Base-by-base conservation (phyloP, 1,140 invertebrate genomes). In the Stenopsyche tienmushanensis region DNA sequence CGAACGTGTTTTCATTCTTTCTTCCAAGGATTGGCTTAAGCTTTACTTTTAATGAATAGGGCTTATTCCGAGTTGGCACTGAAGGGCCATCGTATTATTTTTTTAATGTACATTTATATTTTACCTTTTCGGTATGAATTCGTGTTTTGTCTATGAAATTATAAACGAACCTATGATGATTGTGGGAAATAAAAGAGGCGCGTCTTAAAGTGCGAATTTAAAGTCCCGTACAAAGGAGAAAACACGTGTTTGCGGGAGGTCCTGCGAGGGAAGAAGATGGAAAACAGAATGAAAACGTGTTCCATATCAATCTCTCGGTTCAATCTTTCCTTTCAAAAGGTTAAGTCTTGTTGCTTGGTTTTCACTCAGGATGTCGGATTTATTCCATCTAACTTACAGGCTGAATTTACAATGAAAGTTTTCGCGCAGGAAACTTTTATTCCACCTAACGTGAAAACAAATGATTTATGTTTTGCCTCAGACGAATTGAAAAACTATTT, bases 271-370 rank as follows among this genome's bases (percentile, higher is more conserved):
- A 55, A 60, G 64, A 49, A 23, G 42, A 65, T 26, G 39, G 26
- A 25, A 49, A 53, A 60, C 54, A 29, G 63, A 64, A 68, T 54
- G 62, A 65, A 47, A 70, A 70, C 67, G 67, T 70, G 67, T 70
- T 70, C 62, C 67, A 63, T 70, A 70, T 70, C 67, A 70, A 70
- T 70, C 67, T 70, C 67, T 39, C 52, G 50, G 63, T 65, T 41
- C 67, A 65, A 69, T 69, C 67, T 66, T 53, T 52, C 59, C 64
- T 67, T 41, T 67, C 52, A 63, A 58, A 62, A 57, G 49, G 60
- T 41, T 50, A 54, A 63, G 58, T 67, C 57, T 62, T 58, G 65
- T 62, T 63, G 58, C n/a, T n/a, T n/a, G n/a, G n/a, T n/a, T n/a
- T n/a, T n/a, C n/a, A n/a, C 39, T 64, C 55, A 24, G 23, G 52